phyloP scores from a whole-genome alignment of 2,888 invertebrate species.

The Lasius platythorax region DNA sequence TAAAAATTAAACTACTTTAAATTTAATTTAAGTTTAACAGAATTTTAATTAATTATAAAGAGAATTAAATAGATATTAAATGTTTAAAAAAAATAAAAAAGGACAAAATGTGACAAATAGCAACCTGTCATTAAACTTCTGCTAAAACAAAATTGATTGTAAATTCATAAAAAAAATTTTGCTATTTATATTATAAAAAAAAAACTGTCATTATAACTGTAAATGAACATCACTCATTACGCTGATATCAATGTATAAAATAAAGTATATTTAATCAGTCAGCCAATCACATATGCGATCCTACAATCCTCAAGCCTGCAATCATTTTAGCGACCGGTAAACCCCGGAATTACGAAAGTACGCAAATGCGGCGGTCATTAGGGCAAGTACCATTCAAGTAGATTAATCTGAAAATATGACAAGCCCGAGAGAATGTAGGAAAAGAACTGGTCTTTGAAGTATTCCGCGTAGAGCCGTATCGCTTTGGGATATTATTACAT shows the following conservation, averaged over 20 bases:
- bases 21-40: not conserved
- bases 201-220: not conserved
- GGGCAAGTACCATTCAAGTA: slow-evolving; percentile 19
- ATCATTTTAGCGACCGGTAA: not conserved
- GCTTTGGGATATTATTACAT: slow-evolving; percentile 66
- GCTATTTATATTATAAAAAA: not conserved
- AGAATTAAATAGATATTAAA: not conserved
- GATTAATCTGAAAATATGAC: slow-evolving; percentile 65
- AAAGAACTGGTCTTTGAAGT: slow-evolving; percentile 68
- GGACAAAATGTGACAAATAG: not conserved
- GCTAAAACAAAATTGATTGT: not conserved
- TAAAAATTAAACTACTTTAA: not conserved
- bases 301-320: not conserved
- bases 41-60: slow-evolving; percentile 2
- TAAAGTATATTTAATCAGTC: slow-evolving; percentile 14
- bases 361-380: slow-evolving; percentile 4
- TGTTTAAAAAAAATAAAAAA: not conserved
- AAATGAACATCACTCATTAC: not conserved
- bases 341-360: not conserved
- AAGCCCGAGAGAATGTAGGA: slow-evolving; percentile 63
- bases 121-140: not conserved
- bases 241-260: not conserved
- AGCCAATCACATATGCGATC: not conserved
- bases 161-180: not conserved
- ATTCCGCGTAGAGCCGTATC: slow-evolving; percentile 69